A percentile compares a stretch with the other conserved stretches of the same genome.
Conservation (phyloP, 2,797 vertebrate genomes). For the Mastacembelus armatus region DNA sequence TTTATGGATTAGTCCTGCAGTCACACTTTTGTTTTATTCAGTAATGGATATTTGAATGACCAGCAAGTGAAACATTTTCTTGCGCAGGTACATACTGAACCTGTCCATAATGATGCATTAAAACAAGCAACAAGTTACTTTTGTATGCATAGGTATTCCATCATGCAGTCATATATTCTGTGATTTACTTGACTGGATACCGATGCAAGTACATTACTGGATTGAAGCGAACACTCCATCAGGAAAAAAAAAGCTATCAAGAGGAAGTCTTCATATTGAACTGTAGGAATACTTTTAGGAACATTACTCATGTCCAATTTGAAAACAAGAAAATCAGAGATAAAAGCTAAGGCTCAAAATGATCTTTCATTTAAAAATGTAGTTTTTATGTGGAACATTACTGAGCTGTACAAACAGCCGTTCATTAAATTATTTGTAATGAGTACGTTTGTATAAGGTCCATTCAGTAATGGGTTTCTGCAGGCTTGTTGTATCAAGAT, state of each 20-base stretch:
- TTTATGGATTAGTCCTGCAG: constrained; percentile 66
- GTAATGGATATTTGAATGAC: constrained; percentile 50
- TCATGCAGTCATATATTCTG: not conserved
- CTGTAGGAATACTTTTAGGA: constrained; percentile 14
- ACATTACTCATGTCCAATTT: constrained; percentile 22
- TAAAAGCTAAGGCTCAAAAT: constrained; percentile 17
- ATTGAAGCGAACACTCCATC: constrained; percentile 18
- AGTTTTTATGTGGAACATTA: constrained; percentile 4
- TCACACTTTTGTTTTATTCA: constrained; percentile 33
- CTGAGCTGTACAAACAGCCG: constrained; percentile 12
- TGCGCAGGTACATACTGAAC: constrained; percentile 27
- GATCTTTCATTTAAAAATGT: constrained; percentile 12
- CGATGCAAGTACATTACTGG: constrained; percentile 21
- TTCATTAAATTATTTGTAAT: constrained; percentile 33
- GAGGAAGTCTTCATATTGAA: constrained; percentile 17
- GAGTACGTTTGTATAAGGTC: constrained; percentile 43
- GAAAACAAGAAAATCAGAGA: constrained; percentile 4
- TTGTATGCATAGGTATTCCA: constrained; percentile 12
- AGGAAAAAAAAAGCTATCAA: constrained; percentile 5
- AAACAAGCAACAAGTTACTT: constrained; percentile 49
- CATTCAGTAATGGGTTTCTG: constrained; percentile 61
- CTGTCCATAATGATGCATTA: constrained; percentile 19
- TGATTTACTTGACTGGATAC: constrained; percentile 19
- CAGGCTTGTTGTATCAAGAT: constrained; percentile 66
- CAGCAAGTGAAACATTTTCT: constrained; percentile 24